phyloP scores from a whole-genome alignment of 2,888 invertebrate species.

The Coecobrya sp. region DNA sequence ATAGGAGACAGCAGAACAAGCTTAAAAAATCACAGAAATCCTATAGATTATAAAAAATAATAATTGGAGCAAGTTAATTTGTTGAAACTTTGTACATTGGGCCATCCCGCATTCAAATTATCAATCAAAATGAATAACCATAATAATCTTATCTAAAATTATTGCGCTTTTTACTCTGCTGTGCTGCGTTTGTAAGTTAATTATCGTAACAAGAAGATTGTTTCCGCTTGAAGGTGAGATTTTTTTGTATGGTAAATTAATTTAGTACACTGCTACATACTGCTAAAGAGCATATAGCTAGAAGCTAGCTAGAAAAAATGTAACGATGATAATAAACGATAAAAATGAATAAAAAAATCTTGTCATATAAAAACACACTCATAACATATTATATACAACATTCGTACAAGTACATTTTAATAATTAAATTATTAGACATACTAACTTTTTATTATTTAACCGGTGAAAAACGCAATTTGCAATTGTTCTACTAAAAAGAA shows the following conservation, averaged over 20 bases:
- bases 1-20: not conserved
- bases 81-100: not conserved
- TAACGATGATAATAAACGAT: constrained; percentile 21
- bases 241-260: constrained; percentile 23
- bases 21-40: not conserved
- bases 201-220: constrained; percentile 15
- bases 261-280: not conserved
- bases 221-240: constrained; percentile 1
- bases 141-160: too few relatives aligned
- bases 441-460: not conserved
- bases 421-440: not conserved
- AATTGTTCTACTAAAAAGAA: constrained; percentile 4
- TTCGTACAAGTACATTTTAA: constrained; percentile 35
- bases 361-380: constrained; percentile 30
- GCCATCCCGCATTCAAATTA: not conserved
- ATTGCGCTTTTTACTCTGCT: constrained; percentile 1
- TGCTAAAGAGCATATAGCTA: not conserved
- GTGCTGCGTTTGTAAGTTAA: not conserved
- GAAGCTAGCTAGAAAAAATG: not conserved
- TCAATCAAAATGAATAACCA: not conserved
- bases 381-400: not conserved
- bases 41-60: not conserved
- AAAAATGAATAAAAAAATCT: constrained; percentile 23
- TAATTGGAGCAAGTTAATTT: not conserved
- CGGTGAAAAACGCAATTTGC: constrained; percentile 28